Conservation (phyloP, 2,113 vertebrate species). For the Ophiodon elongatus region DNA sequence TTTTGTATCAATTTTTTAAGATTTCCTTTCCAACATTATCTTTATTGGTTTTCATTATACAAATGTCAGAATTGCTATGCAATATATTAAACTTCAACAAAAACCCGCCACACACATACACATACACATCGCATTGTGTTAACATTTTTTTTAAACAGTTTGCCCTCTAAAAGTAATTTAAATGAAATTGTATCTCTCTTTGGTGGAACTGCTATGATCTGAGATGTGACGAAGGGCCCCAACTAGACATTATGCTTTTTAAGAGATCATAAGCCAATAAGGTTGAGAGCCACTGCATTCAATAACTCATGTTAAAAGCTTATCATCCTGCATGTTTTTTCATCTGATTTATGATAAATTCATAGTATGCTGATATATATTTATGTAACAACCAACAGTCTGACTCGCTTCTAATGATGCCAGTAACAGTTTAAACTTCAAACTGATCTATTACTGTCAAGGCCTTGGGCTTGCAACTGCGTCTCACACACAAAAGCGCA, state of each 20-base stretch:
- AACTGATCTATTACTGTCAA: slow-evolving; percentile 20
- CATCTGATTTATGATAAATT: background rate
- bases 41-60: too few relatives aligned
- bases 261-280: background rate
- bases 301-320: background rate
- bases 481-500: background rate
- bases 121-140: too few relatives aligned
- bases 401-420: background rate
- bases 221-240: background rate
- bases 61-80: too few relatives aligned
- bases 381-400: background rate
- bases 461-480: background rate
- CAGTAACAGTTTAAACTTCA: background rate
- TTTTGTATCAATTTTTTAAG: background rate
- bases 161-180: too few relatives aligned
- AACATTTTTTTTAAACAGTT: too few relatives aligned
- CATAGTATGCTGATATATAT: background rate
- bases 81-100: too few relatives aligned
- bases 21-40: too few relatives aligned
- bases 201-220: background rate
- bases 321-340: background rate
- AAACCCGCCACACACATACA: too few relatives aligned
- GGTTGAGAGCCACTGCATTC: background rate
- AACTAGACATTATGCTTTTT: background rate
- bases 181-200: background rate